A percentile compares a stretch with the other conserved stretches of the same genome.
Evolutionary conservation across 2,888 invertebrate species (phyloP).

Genomic region (Drosophila flavopinicola): DNA sequence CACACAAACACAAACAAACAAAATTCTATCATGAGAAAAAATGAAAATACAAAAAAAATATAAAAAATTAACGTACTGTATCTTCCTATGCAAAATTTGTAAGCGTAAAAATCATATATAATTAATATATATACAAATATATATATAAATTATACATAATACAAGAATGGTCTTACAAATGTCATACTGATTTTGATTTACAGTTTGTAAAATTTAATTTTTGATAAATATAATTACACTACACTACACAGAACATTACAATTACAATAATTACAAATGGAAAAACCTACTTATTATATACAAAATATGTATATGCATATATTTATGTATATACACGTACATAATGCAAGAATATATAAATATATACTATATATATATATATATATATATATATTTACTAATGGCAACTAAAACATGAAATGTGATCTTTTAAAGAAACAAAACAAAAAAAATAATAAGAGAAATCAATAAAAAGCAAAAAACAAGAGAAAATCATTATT

Average conservation of each 20-base stretch:
- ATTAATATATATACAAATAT: slow-evolving; percentile 15
- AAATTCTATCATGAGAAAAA: slow-evolving; percentile 15
- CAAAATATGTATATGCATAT: slow-evolving; percentile 63
- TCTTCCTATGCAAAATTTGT: slow-evolving; percentile 68
- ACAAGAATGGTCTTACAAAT: slow-evolving; percentile 33
- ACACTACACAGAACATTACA: slow-evolving; percentile 49
- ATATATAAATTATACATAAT: slow-evolving; percentile 25
- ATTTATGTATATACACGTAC: slow-evolving; percentile 73
- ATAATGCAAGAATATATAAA: slow-evolving; percentile 61
- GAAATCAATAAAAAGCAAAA: slow-evolving; percentile 49
- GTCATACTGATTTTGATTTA: slow-evolving; percentile 48
- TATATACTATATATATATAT: slow-evolving; percentile 46
- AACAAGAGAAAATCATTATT: slow-evolving; percentile 32
- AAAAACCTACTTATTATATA: slow-evolving; percentile 63
- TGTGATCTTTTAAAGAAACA: slow-evolving; percentile 83
- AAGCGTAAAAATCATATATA: slow-evolving; percentile 40
- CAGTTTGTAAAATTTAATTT: slow-evolving; percentile 56
- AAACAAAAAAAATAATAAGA: slow-evolving; percentile 53
- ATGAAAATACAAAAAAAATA: slow-evolving; percentile 14
- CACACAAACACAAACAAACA: slow-evolving; percentile 20
- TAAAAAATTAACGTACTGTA: slow-evolving; percentile 54
- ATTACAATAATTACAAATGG: slow-evolving; percentile 53
- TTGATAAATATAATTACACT: slow-evolving; percentile 38
- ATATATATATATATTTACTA: slow-evolving; percentile 72
- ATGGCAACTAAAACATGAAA: slow-evolving; percentile 82